Evolutionary conservation across 1,140 invertebrate genomes (phyloP), one percentile per base, ranked within the genome.

Genomic region (Camponotus floridanus): DNA sequence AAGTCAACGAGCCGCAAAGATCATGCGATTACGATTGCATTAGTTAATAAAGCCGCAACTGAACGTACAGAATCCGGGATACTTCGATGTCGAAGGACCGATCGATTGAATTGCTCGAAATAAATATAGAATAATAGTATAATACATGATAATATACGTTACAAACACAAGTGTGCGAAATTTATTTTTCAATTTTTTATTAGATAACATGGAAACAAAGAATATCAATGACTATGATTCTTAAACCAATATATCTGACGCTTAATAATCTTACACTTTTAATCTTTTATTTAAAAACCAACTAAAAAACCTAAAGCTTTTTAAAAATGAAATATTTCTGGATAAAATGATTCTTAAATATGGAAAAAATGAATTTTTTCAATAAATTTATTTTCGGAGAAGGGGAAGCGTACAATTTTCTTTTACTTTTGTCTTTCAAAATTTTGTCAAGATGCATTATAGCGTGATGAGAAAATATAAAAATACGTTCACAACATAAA

Each of bases 31-130:
- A 26, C 51, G 70, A 76, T 48, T 64, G 70, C 79, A 59, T 81
- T 86, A 86, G 59, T 62, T 86, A 64, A 81, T 36, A 61, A 71
- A 71, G 33, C 67, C 62, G 8, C n/a, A 55, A 62, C 13, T 31
- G 51, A 59, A 18, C 45, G 64, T 5, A 18, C 11, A 59, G 76
- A 79, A 42, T 81, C 42, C 48, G 15, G 15, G 11, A 26, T 36
- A 9, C 13, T 45, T 31, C n/a, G 64, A 57, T 62, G 39, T 11
- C 36, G 26, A 68, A 21, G 13, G 26, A 59, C 21, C 31, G 45
- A 65, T 79, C 42, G 36, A 71, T 73, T 33, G 26, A 85, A 76
- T 83, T 9, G 48, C 36, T 61, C 48, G 36, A 68, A 61, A 64
- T 51, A 84, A 51, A 81, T 33, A 59, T 31, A 31, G 9, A 51